Base-by-base conservation (phyloP, 2,797 vertebrate species). In the Rhincodon typus region DNA sequence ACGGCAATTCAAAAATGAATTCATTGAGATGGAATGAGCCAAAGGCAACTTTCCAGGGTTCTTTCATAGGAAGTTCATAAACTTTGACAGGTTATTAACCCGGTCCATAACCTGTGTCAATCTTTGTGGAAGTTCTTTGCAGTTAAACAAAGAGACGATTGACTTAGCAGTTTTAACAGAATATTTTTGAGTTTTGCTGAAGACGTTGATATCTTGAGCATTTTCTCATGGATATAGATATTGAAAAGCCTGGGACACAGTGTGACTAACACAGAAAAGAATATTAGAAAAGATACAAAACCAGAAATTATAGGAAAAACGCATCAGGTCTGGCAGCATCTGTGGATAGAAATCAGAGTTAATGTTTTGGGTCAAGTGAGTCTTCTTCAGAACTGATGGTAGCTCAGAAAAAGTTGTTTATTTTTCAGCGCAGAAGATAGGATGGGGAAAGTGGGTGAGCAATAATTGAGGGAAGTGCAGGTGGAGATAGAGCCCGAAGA, bases 1-100 rank as follows among this genome's bases (percentile, higher is more conserved):
- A 94, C 72, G 42, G 46, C 93, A 69, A 38, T 94, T 94, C 93
- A 38, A 94, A 69, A 3, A 94, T 90, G 30, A 90, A 90, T 90
- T 66, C 13, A 62, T 30, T n/a, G 30, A 94, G 66, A 13, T 94
- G 66, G 46, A 69, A 69, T 94, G n/a, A 94, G 93, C 23, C 38
- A 7, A 46, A 30, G 42, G 66, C 62, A 67, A 30, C 87, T 93
- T 67, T 23, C 34, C 90, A 93, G 57, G 17, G 62, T 1, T 21
- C 30, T 87, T 62, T 93, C 69, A 34, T 69, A 5, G 2, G 57
- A 6, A 93, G 53, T 67, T 67, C 62, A 94, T 70, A 94, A 46
- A 67, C 70, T 70, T 94, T 93, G 88, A n/a, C 38, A 27, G 30
- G 30, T 67, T 66, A 67, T 38, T 19, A 67, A 66, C 53, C 15